These are phyloP conservation scores for Limnodromus scolopaceus DNA, from an alignment of 2,797 vertebrate genomes.

Conservation along the genomic window DNA sequence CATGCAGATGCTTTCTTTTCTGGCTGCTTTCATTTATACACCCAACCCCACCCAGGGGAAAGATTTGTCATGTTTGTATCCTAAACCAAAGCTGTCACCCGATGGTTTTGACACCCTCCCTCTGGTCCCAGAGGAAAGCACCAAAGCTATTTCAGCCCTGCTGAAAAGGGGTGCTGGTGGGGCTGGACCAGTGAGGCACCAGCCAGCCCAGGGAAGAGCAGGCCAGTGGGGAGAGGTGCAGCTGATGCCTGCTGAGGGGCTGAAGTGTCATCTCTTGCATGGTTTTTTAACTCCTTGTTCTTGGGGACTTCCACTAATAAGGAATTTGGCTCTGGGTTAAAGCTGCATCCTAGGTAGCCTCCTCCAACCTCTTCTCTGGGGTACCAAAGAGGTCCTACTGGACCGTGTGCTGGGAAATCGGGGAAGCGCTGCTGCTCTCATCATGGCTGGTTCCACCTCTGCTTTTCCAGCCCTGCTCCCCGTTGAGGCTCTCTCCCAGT, in stretches of 20 bases:
- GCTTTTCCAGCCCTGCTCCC: background rate
- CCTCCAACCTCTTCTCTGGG: background rate
- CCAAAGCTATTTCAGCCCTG: background rate
- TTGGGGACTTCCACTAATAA: background rate
- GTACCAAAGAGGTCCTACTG: background rate
- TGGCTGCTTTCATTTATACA: background rate
- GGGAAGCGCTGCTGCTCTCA: background rate
- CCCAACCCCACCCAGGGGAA: background rate
- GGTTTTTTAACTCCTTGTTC: background rate
- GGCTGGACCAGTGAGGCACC: no score
- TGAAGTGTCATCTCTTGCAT: background rate
- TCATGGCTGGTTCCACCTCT: background rate
- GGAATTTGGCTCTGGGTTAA: background rate
- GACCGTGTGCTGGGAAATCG: background rate
- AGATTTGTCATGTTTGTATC: background rate
- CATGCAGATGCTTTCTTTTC: background rate
- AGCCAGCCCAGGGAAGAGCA: background rate
- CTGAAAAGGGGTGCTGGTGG: background rate
- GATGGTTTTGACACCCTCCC: background rate
- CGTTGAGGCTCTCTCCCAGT: background rate
- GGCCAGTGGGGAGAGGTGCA: rapidly evolving
- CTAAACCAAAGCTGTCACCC: background rate
- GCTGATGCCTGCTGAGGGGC: background rate
- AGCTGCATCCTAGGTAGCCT: background rate
- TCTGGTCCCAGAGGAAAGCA: background rate